Conservation (phyloP, 2,888 invertebrate species). For the Thymelicus acteon region DNA sequence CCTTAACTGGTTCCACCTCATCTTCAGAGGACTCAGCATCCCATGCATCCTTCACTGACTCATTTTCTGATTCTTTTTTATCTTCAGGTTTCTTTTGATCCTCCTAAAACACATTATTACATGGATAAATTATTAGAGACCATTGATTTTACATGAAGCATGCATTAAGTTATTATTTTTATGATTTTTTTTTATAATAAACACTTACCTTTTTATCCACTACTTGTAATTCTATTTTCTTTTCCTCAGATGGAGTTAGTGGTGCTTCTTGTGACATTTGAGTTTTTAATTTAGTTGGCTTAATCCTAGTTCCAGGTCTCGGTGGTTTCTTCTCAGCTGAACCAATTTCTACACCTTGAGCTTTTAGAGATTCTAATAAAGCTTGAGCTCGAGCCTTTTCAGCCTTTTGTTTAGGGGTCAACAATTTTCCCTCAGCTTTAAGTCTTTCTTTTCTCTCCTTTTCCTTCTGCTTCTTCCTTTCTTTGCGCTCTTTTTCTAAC, state of each 20-base stretch:
- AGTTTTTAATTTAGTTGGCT: conserved; percentile 88
- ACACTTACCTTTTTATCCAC: conserved; percentile 75
- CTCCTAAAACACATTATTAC: conserved; percentile 49
- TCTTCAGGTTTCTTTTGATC: conserved; percentile 58
- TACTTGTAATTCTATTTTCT: conserved; percentile 79
- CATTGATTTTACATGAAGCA: too few relatives aligned
- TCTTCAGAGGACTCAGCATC: conserved; percentile 90
- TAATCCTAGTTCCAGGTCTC: conserved; percentile 90
- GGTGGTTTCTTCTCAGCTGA: conserved; percentile 87
- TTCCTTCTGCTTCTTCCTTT: conserved; percentile 95
- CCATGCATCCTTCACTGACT: conserved; percentile 92
- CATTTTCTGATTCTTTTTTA: conserved; percentile 75
- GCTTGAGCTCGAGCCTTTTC: conserved; percentile 95
- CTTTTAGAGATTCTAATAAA: conserved; percentile 94
- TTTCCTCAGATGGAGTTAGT: conserved; percentile 76
- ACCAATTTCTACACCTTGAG: conserved; percentile 93
- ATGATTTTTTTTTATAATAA: neutral
- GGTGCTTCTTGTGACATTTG: conserved; percentile 85
- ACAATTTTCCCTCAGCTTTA: conserved; percentile 97
- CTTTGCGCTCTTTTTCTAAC: conserved; percentile 94
- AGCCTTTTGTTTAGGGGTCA: conserved; percentile 97
- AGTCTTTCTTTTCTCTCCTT: conserved; percentile 96
- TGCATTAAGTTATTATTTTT: neutral
- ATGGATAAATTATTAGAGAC: neutral
- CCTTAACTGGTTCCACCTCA: conserved; percentile 59